Evolutionary conservation across 2,797 vertebrate species (phyloP).

Genomic region (Eptatretus atami): DNA sequence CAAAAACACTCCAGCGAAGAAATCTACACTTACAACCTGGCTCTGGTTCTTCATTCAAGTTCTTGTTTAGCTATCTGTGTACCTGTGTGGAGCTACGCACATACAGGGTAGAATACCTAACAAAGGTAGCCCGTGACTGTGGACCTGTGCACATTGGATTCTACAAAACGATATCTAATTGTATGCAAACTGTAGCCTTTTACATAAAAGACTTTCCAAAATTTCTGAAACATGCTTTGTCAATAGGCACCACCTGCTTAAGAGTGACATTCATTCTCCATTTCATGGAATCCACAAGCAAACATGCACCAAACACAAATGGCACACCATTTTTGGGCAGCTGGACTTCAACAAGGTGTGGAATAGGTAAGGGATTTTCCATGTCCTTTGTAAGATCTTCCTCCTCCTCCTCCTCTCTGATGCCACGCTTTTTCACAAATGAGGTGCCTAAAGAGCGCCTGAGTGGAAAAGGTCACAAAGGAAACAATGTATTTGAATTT

Average conservation of each 20-base stretch:
- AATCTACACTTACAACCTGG: no score
- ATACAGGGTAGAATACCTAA: no score
- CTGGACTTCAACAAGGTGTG: slow-evolving; percentile 65
- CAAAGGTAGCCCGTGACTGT: no score
- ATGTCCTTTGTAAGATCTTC: slow-evolving; percentile 81
- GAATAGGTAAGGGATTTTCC: slow-evolving; percentile 71
- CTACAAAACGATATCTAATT: no score
- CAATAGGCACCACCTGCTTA: background rate
- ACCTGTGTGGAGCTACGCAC: no score
- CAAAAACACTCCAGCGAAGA: no score
- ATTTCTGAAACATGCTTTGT: no score
- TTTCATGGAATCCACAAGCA: rapidly evolving
- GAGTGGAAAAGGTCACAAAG: background rate
- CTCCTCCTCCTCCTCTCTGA: slow-evolving; percentile 65
- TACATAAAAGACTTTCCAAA: no score
- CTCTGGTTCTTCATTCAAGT: no score
- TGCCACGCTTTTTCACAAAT: slow-evolving; percentile 51
- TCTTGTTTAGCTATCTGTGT: no score
- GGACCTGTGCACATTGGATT: no score
- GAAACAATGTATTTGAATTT: background rate
- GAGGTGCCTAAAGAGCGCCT: slow-evolving; percentile 28
- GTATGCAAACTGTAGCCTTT: no score
- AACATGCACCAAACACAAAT: background rate
- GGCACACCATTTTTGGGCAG: slow-evolving; percentile 51
- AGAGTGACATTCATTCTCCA: background rate